Evolutionary conservation across 2,797 vertebrate genomes (phyloP).

Genomic region (Gymnodraco acuticeps): DNA sequence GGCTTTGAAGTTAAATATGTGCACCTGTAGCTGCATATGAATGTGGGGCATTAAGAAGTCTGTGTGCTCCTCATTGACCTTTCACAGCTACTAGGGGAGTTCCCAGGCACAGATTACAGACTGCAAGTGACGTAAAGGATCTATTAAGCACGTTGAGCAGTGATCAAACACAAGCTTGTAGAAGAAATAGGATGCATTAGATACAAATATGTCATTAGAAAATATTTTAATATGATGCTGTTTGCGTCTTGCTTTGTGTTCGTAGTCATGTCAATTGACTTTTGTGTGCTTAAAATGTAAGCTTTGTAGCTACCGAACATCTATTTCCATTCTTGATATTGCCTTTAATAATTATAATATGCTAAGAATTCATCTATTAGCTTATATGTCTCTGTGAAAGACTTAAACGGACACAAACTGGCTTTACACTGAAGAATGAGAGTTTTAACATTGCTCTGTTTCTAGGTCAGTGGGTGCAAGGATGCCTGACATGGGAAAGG

Average conservation of each 20-base stretch:
- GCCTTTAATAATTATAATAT: background rate
- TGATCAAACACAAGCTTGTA: background rate
- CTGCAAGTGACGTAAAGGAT: constrained; percentile 16
- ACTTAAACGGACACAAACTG: background rate
- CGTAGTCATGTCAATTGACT: background rate
- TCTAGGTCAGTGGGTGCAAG: constrained; percentile 15
- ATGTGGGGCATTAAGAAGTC: constrained; percentile 30
- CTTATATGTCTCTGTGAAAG: background rate
- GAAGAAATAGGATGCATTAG: background rate
- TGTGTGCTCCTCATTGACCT: constrained; percentile 34
- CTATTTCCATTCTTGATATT: background rate
- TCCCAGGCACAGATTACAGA: constrained; percentile 39
- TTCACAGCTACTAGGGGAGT: constrained; percentile 17
- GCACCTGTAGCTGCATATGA: constrained; percentile 56
- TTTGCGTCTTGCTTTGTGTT: background rate
- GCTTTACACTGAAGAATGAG: background rate
- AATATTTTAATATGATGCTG: background rate
- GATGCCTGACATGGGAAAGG: constrained; percentile 11
- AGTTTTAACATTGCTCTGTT: constrained; percentile 8
- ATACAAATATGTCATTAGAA: background rate
- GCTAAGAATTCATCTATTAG: background rate
- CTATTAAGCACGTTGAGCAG: background rate
- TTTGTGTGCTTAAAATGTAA: background rate
- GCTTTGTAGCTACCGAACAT: background rate
- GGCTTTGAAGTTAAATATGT: constrained; percentile 34